Evolutionary conservation across 2,113 vertebrate genomes (phyloP).

Genomic region (Hippoglossus stenolepis): DNA sequence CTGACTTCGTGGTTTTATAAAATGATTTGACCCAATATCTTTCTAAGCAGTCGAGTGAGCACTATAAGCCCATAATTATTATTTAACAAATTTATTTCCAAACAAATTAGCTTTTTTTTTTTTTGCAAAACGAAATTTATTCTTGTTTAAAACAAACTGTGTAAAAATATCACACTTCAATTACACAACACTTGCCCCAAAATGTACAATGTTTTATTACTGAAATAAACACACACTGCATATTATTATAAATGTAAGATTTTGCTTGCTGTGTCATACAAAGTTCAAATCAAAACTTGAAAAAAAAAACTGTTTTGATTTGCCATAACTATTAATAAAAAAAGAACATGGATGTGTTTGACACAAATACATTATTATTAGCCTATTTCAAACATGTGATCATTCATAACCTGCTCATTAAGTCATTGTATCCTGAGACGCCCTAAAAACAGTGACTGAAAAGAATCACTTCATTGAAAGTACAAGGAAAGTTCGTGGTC

Average conservation of each 20-base stretch:
- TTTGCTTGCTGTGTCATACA: conserved; percentile 83
- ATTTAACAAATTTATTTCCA: conserved; percentile 65
- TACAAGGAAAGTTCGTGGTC: conserved; percentile 58
- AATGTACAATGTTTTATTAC: conserved; percentile 92
- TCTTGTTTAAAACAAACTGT: conserved; percentile 89
- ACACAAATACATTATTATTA: conserved; percentile 78
- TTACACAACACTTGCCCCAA: conserved; percentile 91
- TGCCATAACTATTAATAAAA: conserved; percentile 75
- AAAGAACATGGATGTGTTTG: conserved; percentile 77
- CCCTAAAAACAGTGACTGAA: conserved; percentile 74
- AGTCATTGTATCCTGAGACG: conserved; percentile 82
- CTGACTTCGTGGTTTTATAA: not conserved
- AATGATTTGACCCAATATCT: not conserved
- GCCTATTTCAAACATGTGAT: conserved; percentile 75
- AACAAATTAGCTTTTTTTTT: conserved; percentile 50
- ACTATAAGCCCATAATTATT: not conserved
- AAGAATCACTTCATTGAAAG: conserved; percentile 70
- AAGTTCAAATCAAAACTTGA: conserved; percentile 91
- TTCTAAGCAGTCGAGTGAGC: not conserved
- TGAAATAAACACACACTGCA: conserved; percentile 92
- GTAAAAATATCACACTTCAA: conserved; percentile 96
- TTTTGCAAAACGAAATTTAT: conserved; percentile 83
- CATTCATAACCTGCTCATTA: conserved; percentile 75
- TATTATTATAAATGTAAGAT: conserved; percentile 80
- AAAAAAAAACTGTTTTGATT: conserved; percentile 69